Conservation (phyloP, 2,113 vertebrate species). For the Dendropsophus ebraccatus region DNA sequence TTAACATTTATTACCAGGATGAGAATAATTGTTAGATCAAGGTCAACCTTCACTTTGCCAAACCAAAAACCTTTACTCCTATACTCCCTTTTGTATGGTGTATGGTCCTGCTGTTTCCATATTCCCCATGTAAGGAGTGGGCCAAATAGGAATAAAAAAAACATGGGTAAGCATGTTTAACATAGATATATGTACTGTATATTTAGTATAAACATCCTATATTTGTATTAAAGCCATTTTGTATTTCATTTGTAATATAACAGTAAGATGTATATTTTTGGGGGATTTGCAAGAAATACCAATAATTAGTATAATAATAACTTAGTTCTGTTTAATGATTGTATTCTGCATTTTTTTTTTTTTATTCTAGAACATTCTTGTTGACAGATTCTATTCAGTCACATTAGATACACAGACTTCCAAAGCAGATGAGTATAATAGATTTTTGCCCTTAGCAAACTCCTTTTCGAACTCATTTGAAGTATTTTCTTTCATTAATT, state of each 20-base stretch:
- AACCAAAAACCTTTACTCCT: too few relatives aligned
- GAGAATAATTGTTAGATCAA: too few relatives aligned
- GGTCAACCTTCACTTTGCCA: too few relatives aligned
- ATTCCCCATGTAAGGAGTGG: too few relatives aligned
- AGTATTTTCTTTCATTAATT: slow-evolving; percentile 4
- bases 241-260: background rate
- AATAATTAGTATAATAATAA: background rate
- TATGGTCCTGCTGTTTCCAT: too few relatives aligned
- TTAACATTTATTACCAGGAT: too few relatives aligned
- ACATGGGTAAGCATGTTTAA: too few relatives aligned
- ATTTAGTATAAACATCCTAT: too few relatives aligned
- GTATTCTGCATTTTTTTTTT: background rate
- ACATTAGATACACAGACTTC: background rate
- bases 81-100: too few relatives aligned
- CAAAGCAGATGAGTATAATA: background rate
- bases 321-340: background rate
- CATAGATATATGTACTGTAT: too few relatives aligned
- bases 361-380: background rate
- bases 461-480: background rate
- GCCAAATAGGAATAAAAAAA: too few relatives aligned
- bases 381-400: background rate
- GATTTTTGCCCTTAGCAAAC: background rate
- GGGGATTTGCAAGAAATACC: background rate
- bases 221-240: too few relatives aligned
- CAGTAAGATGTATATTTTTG: background rate